Base-by-base conservation (phyloP, 1,140 invertebrate genomes). In the Cydia fagiglandana region DNA sequence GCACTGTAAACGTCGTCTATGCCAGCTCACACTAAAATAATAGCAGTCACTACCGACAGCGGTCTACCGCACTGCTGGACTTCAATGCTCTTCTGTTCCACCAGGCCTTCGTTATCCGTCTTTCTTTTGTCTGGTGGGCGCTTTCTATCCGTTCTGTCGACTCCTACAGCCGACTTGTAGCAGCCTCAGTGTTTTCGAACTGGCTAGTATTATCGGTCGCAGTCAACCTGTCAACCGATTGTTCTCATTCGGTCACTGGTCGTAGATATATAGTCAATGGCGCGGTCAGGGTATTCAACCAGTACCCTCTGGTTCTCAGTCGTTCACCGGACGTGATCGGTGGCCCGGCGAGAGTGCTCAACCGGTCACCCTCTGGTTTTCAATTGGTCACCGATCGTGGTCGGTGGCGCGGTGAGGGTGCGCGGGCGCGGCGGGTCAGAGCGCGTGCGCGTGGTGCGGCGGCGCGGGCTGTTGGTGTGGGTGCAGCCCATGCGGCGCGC, bases 361-460 rank as follows among this genome's bases (percentile, higher is more conserved):
- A 61, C 56, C 64, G 20, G n/a, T 30, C 64, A 13, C 17, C 20
- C 28, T 15, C 7, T 34, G 15, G 64, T 68, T 15, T 13, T 38
- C 24, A 28, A 3, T 38, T 15, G 64, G 64, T 78, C 79, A 81
- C 74, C 77, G 76, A 38, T 75, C 64, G 77, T 75, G 76, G 73
- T 78, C 79, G 76, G 68, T 77, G 77, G 53, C 76, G 41, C 28
- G 34, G 73, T 73, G 81, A 56, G 56, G 45, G 45, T 47, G 45
- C 53, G 53, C 10, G 53, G 15, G 53, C 76, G 56, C 64, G n/a
- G 64, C 30, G 73, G 15, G 89, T 91, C 89, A 91, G 75, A 91
- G 87, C 61, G 90, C 89, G 76, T 90, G 90, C 81, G 89, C 82
- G 74, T 88, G 88, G 79, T 88, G 85, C 56, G 84, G 85, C 45